These are phyloP conservation scores for Chionoecetes opilio DNA, from an alignment of 1,140 invertebrate genomes.

Conservation along the genomic window DNA sequence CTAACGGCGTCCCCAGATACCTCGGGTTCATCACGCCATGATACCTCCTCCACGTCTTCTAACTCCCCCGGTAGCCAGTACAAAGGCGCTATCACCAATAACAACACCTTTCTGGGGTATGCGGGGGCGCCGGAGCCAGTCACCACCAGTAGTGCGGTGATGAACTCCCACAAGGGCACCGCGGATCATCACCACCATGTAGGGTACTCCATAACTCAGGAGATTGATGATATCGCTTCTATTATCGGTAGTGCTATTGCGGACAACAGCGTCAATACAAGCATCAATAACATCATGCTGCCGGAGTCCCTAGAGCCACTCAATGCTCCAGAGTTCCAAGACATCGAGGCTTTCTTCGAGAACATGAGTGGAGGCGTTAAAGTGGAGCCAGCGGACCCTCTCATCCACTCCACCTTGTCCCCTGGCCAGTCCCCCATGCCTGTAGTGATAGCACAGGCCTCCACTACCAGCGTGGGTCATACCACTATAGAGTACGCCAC, in stretches of 20 bases:
- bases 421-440: conserved; percentile 73
- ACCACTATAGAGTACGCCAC: conserved; percentile 82
- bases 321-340: conserved; percentile 74
- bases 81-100: conserved; percentile 88
- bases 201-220: conserved; percentile 84
- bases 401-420: conserved; percentile 78
- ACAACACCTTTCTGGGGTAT: conserved; percentile 89
- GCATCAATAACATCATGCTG: conserved; percentile 84
- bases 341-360: conserved; percentile 92
- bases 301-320: conserved; percentile 78
- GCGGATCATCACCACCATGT: conserved; percentile 84
- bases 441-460: conserved; percentile 76
- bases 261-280: conserved; percentile 88
- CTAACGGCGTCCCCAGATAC: conserved; percentile 86
- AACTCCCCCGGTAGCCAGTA: conserved; percentile 81
- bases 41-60: conserved; percentile 91
- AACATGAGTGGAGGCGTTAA: conserved; percentile 86
- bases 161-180: conserved; percentile 82
- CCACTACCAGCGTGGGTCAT: conserved; percentile 77
- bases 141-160: conserved; percentile 83
- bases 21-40: conserved; percentile 76
- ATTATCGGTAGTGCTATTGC: conserved; percentile 95
- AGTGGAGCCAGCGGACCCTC: conserved; percentile 77
- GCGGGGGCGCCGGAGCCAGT: conserved; percentile 82
- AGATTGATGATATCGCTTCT: conserved; percentile 94